phyloP scores from a whole-genome alignment of 2,113 vertebrate genomes.

The Origma solitaria region DNA sequence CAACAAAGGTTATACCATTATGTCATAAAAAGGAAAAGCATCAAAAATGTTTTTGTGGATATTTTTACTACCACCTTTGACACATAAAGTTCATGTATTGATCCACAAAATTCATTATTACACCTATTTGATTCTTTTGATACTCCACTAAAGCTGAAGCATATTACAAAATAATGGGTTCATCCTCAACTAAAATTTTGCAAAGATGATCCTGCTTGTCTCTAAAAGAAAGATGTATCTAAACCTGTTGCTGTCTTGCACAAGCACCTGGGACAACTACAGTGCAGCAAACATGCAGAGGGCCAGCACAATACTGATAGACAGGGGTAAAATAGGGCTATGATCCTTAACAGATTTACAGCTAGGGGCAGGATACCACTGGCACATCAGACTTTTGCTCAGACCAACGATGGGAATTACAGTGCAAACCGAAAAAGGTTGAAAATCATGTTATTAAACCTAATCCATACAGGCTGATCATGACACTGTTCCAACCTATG shows the following conservation, averaged over 20 bases:
- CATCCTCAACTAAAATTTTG: not conserved
- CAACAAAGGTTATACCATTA: not conserved
- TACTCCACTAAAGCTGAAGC: not conserved
- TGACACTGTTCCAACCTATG: not conserved
- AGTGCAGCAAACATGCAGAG: not conserved
- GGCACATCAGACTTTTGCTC: not conserved
- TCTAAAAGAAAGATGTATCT: not conserved
- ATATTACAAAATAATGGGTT: not conserved
- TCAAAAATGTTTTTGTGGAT: not conserved
- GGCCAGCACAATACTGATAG: not conserved
- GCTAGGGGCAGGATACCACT: not conserved
- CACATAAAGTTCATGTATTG: not conserved
- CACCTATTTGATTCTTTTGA: not conserved
- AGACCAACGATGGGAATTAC: not conserved
- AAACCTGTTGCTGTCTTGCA: not conserved
- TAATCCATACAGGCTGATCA: not conserved
- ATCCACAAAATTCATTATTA: not conserved
- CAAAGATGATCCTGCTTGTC: not conserved
- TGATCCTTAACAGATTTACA: not conserved
- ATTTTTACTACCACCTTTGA: not conserved
- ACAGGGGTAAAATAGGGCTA: not conserved
- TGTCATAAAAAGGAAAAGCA: not conserved
- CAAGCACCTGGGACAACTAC: not conserved
- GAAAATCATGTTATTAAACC: not conserved
- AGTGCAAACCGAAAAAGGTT: not conserved